A percentile compares a stretch with the other conserved stretches of the same genome.
These are phyloP conservation scores for Epinotia brunnichana DNA, from an alignment of 2,888 invertebrate species.

Conservation along the genomic window DNA sequence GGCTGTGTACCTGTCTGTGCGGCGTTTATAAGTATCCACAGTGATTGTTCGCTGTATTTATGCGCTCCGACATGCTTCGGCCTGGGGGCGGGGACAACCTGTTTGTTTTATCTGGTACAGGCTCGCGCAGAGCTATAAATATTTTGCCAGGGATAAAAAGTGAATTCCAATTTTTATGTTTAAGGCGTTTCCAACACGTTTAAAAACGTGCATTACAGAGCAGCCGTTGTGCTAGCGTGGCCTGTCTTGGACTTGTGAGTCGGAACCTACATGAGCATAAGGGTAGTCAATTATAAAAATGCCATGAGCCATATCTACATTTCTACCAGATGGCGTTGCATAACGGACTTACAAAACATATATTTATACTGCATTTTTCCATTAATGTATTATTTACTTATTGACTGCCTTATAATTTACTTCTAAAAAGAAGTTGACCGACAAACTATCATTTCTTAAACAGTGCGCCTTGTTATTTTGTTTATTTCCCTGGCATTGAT, in stretches of 20 bases:
- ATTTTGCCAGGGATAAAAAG: constrained; percentile 8
- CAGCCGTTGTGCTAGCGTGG: not conserved
- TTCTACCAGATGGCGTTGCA: too few relatives aligned
- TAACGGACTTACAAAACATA: too few relatives aligned
- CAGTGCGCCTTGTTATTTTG: too few relatives aligned
- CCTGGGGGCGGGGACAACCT: constrained; percentile 18
- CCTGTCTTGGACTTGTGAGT: not conserved
- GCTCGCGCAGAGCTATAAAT: constrained; percentile 22
- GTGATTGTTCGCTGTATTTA: constrained; percentile 71
- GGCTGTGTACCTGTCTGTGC: constrained; percentile 59
- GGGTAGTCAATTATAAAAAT: too few relatives aligned
- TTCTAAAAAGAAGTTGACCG: too few relatives aligned
- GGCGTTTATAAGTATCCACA: constrained; percentile 61
- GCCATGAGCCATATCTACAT: too few relatives aligned
- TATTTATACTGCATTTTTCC: too few relatives aligned
- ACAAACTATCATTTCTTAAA: too few relatives aligned
- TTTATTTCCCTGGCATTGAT: not conserved
- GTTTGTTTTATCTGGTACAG: constrained; percentile 34
- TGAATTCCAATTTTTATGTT: not conserved
- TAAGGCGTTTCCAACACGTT: constrained; percentile 1
- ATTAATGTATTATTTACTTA: too few relatives aligned
- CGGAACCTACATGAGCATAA: not conserved
- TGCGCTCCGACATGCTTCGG: constrained; percentile 57
- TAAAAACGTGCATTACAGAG: not conserved
- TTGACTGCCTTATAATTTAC: too few relatives aligned